A percentile compares a stretch with the other conserved stretches of the same genome.
Evolutionary conservation across 2,888 invertebrate species (phyloP).

Genomic region (Parnassius mnemosyne): DNA sequence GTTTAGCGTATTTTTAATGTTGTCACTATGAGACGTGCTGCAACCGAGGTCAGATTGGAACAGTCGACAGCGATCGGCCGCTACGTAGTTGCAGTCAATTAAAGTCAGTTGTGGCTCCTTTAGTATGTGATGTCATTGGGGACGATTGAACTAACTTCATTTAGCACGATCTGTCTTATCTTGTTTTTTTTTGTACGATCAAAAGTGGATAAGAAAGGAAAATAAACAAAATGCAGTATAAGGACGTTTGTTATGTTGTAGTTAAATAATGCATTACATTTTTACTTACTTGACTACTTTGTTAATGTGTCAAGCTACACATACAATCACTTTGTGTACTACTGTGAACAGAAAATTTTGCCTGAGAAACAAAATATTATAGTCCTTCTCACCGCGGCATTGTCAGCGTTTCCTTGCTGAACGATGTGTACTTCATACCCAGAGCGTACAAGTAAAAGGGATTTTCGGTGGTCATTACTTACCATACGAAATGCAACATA

Average conservation of each 20-base stretch:
- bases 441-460: too few relatives aligned
- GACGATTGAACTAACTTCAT: constrained; percentile 52
- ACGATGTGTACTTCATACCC: too few relatives aligned
- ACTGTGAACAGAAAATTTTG: too few relatives aligned
- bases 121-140: constrained; percentile 67
- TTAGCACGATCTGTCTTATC: constrained; percentile 46
- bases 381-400: too few relatives aligned
- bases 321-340: too few relatives aligned
- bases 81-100: constrained; percentile 61
- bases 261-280: not conserved
- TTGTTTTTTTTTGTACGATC: constrained; percentile 21
- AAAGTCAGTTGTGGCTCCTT: constrained; percentile 58
- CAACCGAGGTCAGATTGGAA: constrained; percentile 57
- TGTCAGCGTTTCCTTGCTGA: too few relatives aligned
- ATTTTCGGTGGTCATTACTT: too few relatives aligned
- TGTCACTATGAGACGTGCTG: constrained; percentile 49
- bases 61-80: constrained; percentile 48
- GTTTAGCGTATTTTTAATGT: constrained; percentile 29
- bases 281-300: not conserved
- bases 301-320: too few relatives aligned
- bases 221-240: too few relatives aligned
- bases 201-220: not conserved
- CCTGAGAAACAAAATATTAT: too few relatives aligned
- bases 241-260: not conserved
- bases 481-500: too few relatives aligned